Conservation (phyloP, 2,888 invertebrate species). For the Corbicula japonica region DNA sequence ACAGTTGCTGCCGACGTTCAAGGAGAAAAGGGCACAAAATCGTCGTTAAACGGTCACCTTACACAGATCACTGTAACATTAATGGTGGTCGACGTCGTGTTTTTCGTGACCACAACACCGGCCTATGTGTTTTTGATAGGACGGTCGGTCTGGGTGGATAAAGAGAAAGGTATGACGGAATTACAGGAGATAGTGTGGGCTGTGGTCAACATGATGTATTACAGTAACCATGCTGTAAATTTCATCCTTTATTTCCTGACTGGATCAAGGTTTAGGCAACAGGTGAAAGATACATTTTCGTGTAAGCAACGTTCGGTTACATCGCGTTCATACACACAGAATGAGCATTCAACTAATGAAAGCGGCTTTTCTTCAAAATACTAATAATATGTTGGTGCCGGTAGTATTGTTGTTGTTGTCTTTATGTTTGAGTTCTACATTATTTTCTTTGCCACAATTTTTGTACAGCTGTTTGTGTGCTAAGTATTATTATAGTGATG, state of each 20-base stretch:
- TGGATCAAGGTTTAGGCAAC: slow-evolving; percentile 20
- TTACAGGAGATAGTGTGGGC: slow-evolving; percentile 42
- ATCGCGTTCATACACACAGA: no score
- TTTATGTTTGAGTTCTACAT: no score
- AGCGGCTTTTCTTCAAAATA: no score
- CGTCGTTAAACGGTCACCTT: no score
- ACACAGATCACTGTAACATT: slow-evolving; percentile 22
- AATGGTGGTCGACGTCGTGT: slow-evolving; percentile 21
- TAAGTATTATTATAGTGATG: no score
- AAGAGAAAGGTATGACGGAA: slow-evolving; percentile 19
- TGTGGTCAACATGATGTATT: slow-evolving; percentile 18
- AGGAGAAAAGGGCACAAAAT: not conserved
- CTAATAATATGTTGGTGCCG: no score
- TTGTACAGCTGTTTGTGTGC: no score
- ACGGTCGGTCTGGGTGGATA: slow-evolving; percentile 13
- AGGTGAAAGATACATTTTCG: not conserved
- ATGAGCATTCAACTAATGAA: no score
- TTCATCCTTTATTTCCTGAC: slow-evolving; percentile 36
- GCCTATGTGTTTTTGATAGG: slow-evolving; percentile 8
- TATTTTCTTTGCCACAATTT: no score
- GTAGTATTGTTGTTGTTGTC: no score
- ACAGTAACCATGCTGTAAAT: slow-evolving; percentile 20
- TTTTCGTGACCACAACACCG: slow-evolving; percentile 20
- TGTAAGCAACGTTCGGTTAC: no score
- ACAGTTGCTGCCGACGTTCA: no score